Conservation (phyloP, 2,113 vertebrate species). For the Psittacara wagleri region DNA sequence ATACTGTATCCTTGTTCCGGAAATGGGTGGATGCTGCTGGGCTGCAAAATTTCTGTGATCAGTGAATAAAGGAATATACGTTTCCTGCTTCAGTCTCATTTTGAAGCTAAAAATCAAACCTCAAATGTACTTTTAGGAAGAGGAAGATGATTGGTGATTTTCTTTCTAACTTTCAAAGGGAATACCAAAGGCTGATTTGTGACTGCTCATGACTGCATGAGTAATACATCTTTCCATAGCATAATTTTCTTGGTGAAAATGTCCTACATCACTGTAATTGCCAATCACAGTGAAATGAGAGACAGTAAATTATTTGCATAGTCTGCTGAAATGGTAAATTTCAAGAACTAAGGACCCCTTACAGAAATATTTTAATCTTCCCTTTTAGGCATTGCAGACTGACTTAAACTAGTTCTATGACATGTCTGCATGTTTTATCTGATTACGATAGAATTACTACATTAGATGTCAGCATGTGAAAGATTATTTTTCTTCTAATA, state of each 20-base stretch:
- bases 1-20: not conserved
- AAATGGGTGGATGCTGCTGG: not conserved
- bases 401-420: constrained; percentile 2
- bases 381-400: not conserved
- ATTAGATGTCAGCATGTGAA: constrained; percentile 3
- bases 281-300: constrained; percentile 39
- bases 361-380: constrained; percentile 1
- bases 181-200: constrained; percentile 20
- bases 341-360: not conserved
- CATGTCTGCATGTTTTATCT: not conserved
- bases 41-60: not conserved
- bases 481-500: constrained; percentile 17
- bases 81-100: not conserved
- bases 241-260: constrained; percentile 17
- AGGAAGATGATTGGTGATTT: not conserved
- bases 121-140: not conserved
- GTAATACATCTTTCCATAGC: constrained; percentile 12
- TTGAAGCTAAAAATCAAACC: not conserved
- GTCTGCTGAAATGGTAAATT: constrained; percentile 32
- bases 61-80: not conserved
- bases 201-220: not conserved
- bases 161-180: not conserved
- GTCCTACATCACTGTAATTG: constrained; percentile 49
- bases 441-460: constrained; percentile 38
- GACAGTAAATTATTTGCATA: constrained; percentile 47